Conservation (phyloP, 2,113 vertebrate genomes). For the Columba janthina region DNA sequence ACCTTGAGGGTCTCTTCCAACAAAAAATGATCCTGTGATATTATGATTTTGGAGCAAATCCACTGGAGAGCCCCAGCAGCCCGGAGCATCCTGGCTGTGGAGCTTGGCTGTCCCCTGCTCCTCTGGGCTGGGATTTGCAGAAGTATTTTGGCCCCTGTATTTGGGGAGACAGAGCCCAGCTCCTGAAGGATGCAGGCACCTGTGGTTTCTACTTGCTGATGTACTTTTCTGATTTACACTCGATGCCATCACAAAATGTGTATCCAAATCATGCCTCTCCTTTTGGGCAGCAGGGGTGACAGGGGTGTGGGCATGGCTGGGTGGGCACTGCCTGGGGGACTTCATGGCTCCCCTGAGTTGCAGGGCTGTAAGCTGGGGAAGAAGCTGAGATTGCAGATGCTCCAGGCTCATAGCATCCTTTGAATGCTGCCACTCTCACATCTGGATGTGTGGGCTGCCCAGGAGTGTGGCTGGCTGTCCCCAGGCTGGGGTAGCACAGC, state of each 20-base stretch:
- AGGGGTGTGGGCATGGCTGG: rapidly evolving
- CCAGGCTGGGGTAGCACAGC: too few species aligned
- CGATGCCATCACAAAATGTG: rapidly evolving
- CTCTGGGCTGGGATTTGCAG: too few species aligned
- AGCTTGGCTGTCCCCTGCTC: background rate
- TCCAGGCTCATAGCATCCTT: background rate
- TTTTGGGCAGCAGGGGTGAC: background rate
- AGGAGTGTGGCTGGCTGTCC: rapidly evolving
- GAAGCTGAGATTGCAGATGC: background rate
- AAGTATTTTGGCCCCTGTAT: rapidly evolving
- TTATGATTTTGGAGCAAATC: background rate
- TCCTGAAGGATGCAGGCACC: background rate
- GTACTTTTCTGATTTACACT: background rate
- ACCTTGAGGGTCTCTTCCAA: too few species aligned
- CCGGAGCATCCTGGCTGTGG: background rate
- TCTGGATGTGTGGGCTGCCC: background rate
- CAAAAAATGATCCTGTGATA: too few species aligned
- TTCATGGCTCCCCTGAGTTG: background rate
- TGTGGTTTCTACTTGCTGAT: background rate
- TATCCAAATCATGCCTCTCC: background rate
- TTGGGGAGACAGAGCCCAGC: background rate
- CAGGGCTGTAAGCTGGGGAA: background rate
- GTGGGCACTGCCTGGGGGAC: too few species aligned
- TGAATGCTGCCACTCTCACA: rapidly evolving
- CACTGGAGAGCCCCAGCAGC: background rate